These are phyloP conservation scores for Lamproptera curius DNA, from an alignment of 2,888 invertebrate genomes.

Conservation along the genomic window DNA sequence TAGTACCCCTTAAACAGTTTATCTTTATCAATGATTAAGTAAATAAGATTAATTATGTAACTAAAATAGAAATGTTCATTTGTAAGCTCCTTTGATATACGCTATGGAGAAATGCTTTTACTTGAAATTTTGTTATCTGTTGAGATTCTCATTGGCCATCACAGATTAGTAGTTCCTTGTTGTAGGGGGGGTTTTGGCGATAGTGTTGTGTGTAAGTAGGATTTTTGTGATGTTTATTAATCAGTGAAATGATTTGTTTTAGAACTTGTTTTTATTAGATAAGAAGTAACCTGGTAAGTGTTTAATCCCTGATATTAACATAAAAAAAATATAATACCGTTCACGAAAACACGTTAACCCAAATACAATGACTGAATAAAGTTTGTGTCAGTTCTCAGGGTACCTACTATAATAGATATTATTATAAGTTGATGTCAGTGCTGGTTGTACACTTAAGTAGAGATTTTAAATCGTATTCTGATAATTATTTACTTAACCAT, in stretches of 20 bases:
- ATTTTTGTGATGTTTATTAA: conserved; percentile 16
- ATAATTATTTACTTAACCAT: no score
- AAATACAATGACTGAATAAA: neutral
- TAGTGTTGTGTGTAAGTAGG: conserved; percentile 21
- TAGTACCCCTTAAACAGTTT: no score
- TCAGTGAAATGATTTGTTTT: conserved; percentile 9
- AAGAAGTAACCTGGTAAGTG: conserved; percentile 19
- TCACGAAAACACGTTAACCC: no score
- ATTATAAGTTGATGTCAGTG: neutral
- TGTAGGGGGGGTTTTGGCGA: conserved; percentile 6
- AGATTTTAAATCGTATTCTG: no score
- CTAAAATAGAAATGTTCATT: no score
- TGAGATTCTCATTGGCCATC: conserved; percentile 6
- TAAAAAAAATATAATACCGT: neutral
- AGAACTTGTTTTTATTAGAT: conserved; percentile 8
- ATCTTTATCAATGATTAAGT: no score
- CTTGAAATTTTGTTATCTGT: conserved; percentile 6
- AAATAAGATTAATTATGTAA: no score
- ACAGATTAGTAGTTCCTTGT: neutral
- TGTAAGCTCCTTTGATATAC: no score
- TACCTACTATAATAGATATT: neutral
- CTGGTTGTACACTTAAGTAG: no score
- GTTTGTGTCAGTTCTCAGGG: neutral
- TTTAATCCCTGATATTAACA: neutral
- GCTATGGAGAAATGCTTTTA: no score